These are phyloP conservation scores for Xanthorhoe spadicearia DNA, from an alignment of 2,888 invertebrate species.

Conservation along the genomic window DNA sequence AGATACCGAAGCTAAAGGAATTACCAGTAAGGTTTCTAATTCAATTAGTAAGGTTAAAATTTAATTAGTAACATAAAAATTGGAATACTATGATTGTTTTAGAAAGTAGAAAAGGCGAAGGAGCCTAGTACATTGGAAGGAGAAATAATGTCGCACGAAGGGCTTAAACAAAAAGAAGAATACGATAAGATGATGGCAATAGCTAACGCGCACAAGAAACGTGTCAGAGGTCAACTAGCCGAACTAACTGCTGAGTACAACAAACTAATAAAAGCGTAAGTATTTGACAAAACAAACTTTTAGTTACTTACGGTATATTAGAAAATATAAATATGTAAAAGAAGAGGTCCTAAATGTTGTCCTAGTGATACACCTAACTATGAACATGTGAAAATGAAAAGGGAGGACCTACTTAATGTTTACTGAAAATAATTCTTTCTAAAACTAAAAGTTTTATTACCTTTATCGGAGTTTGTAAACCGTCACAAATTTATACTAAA, in stretches of 20 bases:
- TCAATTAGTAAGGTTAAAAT: background rate
- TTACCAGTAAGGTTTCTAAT: slow-evolving; percentile 55
- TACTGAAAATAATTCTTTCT: background rate
- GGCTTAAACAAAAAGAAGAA: slow-evolving; percentile 88
- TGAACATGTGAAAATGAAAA: background rate
- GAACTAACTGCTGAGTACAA: slow-evolving; percentile 85
- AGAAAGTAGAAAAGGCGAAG: slow-evolving; percentile 58
- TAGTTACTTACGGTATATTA: too few species aligned
- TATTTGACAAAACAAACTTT: too few species aligned
- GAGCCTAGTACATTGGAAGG: slow-evolving; percentile 74
- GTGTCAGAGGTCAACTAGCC: slow-evolving; percentile 82
- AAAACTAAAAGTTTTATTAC: background rate
- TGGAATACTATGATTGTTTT: slow-evolving; percentile 1
- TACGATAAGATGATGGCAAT: slow-evolving; percentile 85
- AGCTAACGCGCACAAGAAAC: slow-evolving; percentile 86
- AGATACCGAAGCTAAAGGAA: slow-evolving; percentile 43
- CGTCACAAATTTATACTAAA: background rate
- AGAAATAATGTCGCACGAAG: slow-evolving; percentile 84
- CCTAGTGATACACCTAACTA: slow-evolving; percentile 1
- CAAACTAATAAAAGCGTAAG: slow-evolving; percentile 82
- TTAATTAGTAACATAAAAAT: background rate
- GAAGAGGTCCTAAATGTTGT: background rate
- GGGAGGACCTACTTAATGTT: background rate
- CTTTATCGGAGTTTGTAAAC: background rate
- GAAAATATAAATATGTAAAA: background rate